These are phyloP conservation scores for Phymastichus coffea DNA, from an alignment of 1,140 invertebrate genomes.

Conservation along the genomic window DNA sequence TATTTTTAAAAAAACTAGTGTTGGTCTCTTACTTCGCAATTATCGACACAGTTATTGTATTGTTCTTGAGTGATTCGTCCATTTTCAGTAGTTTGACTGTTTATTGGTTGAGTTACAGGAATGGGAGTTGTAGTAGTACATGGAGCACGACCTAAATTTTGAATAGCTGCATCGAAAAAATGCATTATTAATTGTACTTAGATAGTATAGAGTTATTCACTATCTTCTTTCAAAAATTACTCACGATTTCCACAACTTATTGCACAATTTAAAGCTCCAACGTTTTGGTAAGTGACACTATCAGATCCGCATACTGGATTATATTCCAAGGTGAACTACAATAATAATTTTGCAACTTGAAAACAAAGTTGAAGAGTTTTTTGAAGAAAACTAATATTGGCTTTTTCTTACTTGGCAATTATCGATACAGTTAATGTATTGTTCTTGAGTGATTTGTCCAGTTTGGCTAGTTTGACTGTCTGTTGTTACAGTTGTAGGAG, in stretches of 20 bases:
- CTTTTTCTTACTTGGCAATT: too few relatives aligned
- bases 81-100: not conserved
- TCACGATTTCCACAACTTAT: conserved; percentile 60
- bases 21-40: too few relatives aligned
- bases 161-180: too few relatives aligned
- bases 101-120: not conserved
- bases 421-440: not conserved
- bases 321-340: conserved; percentile 61
- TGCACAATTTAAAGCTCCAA: conserved; percentile 62
- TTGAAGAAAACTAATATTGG: not conserved
- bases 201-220: too few relatives aligned
- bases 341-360: too few relatives aligned
- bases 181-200: too few relatives aligned
- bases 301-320: conserved; percentile 73
- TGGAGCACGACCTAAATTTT: too few relatives aligned
- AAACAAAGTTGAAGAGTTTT: not conserved
- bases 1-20: not conserved
- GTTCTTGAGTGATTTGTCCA: not conserved
- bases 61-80: not conserved
- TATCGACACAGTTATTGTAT: not conserved
- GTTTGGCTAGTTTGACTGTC: not conserved
- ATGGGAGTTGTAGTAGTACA: too few relatives aligned
- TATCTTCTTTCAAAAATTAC: too few relatives aligned
- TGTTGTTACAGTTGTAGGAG: too few relatives aligned
- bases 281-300: conserved; percentile 63